Base-by-base conservation (phyloP, 92 coral and sea anemone genomes). In the Epizoanthus ramosus region DNA sequence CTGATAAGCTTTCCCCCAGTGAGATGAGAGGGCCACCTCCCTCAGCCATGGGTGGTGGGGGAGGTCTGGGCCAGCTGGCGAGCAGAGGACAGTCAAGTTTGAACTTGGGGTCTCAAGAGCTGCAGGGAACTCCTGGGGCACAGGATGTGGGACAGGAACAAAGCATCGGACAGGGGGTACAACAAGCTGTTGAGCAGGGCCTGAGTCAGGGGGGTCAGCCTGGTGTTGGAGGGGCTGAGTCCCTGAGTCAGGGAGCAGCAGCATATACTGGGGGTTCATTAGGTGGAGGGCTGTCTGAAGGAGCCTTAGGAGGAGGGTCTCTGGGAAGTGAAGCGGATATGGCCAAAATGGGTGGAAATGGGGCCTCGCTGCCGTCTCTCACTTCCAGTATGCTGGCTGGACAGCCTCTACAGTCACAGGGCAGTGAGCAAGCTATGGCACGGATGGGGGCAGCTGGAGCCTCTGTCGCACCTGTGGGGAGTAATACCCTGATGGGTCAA, bases 1-100 rank as follows among this genome's bases (percentile, higher is more conserved):
- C 94, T 52, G 91, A 87, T 74, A 91, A 93, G 71, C 84, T 93
- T 14, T 83, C 88, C 14, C 89, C 94, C 61, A 89, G 74, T 37
- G 97, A 93, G 60, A 57, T 93, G 81, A 85, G 88, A 75, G 94
- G 91, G 22, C 81, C 89, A 8, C 56, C 90, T 1, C 88, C 85
- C 12, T 85, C 67, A 22, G 66, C 91, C 63, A 66, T 88, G 83
- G 92, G 92, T 25, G 91, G 89, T 12, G 89, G 86, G 5, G 71
- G 65, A 45, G 85, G 86, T 6, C 31, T 79, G 45, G 91, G 86
- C 63, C 58, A 9, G 61, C 86, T 72, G 17, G 10, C 25, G 52
- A 50, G 25, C 56, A 43, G 60, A 72, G 77, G 57, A 13, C 77
- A 72, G 56, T 50, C 77, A 23, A 72, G 17, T 58, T n/a, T 72